phyloP scores from a whole-genome alignment of 2,888 invertebrate genomes.

The Rutpela maculata region DNA sequence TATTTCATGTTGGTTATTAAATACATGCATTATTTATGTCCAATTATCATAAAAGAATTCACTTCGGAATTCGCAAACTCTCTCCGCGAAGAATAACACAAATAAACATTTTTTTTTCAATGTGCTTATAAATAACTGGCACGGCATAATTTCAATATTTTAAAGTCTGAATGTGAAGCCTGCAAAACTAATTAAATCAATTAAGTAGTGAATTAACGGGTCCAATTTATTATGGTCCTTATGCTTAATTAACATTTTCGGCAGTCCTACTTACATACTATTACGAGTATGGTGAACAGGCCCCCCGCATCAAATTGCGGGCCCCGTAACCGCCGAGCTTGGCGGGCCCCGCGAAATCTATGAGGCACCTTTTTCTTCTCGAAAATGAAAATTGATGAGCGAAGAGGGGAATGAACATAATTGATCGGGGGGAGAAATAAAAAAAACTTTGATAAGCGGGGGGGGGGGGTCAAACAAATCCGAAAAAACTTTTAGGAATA shows the following conservation, averaged over 20 bases:
- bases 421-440: no score
- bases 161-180: background rate
- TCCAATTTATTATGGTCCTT: background rate
- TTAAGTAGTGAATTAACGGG: background rate
- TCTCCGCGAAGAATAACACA: background rate
- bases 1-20: no score
- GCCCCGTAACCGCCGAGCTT: no score
- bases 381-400: no score
- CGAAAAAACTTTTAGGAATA: no score
- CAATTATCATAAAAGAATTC: background rate
- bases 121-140: background rate
- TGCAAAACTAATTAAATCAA: constrained; percentile 15
- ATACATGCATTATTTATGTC: no score
- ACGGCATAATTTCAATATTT: background rate
- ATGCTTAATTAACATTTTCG: background rate
- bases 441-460: no score
- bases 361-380: no score
- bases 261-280: background rate
- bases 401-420: no score
- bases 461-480: no score
- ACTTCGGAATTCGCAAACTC: background rate
- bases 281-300: background rate
- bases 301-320: no score
- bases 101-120: background rate
- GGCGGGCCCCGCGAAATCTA: no score